Percentiles rank a stretch among this genome's conserved stretches.
Evolutionary conservation across 2,113 vertebrate species (phyloP).

Genomic region (Butorides virescens): DNA sequence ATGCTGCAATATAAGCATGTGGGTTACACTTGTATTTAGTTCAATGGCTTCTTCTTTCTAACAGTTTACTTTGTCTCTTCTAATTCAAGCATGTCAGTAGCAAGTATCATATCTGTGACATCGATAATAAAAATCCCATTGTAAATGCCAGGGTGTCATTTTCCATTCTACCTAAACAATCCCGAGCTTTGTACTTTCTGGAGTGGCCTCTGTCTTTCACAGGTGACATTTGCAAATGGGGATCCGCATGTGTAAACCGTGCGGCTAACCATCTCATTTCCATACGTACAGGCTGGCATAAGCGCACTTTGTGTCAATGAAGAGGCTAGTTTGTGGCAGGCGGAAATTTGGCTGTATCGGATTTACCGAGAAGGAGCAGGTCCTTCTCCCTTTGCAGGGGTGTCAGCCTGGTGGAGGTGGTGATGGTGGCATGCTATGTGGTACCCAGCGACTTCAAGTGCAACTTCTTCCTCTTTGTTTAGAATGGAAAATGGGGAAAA

Average conservation of each 20-base stretch:
- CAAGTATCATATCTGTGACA: conserved; percentile 67
- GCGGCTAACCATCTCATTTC: conserved; percentile 11
- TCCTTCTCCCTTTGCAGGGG: not conserved
- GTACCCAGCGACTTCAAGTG: rapidly evolving
- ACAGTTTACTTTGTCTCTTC: conserved; percentile 71
- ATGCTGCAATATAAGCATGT: conserved; percentile 50
- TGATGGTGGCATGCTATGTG: rapidly evolving
- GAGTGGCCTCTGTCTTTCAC: conserved; percentile 57
- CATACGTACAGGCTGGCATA: not conserved
- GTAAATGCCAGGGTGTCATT: conserved; percentile 62
- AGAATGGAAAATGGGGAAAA: not conserved
- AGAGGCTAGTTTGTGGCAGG: not conserved
- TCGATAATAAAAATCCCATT: conserved; percentile 68
- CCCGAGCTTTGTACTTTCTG: conserved; percentile 55
- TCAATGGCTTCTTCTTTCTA: conserved; percentile 58
- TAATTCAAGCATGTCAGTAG: conserved; percentile 69
- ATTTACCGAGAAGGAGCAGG: rapidly evolving
- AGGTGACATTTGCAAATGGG: conserved; percentile 60
- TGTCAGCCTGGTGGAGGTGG: not conserved
- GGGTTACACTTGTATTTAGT: conserved; percentile 50
- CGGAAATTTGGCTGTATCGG: not conserved
- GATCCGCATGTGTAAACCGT: not conserved
- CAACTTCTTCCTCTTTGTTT: not conserved
- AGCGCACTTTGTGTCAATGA: not conserved
- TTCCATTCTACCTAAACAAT: conserved; percentile 67